A percentile compares a stretch with the other conserved stretches of the same genome.
Conservation (phyloP, 2,888 invertebrate genomes). For the Mystacides longicornis region DNA sequence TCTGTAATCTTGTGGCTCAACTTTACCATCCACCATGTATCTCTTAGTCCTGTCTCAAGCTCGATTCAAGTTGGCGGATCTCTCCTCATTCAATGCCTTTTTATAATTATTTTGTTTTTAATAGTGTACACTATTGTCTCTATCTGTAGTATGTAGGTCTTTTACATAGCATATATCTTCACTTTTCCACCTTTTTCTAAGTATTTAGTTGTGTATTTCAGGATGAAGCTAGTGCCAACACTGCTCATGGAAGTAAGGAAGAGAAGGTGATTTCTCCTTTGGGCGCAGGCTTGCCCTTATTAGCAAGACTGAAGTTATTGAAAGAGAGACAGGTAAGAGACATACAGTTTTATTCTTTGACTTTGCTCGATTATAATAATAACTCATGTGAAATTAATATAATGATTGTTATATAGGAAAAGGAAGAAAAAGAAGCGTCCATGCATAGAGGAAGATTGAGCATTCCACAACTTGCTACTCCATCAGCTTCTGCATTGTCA, state of each 20-base stretch:
- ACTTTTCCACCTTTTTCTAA: too few species aligned
- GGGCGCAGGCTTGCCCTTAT: slow-evolving; percentile 75
- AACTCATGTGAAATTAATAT: background rate
- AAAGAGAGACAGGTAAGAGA: slow-evolving; percentile 71
- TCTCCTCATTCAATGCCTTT: too few species aligned
- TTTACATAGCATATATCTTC: too few species aligned
- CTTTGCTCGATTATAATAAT: too few species aligned
- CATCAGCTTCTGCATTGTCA: slow-evolving; percentile 54
- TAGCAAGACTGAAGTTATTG: slow-evolving; percentile 68
- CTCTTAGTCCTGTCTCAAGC: too few species aligned
- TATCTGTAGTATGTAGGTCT: too few species aligned
- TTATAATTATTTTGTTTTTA: too few species aligned
- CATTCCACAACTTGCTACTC: slow-evolving; percentile 33
- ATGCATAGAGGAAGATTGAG: slow-evolving; percentile 15
- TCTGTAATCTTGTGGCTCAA: too few species aligned
- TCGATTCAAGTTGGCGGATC: too few species aligned
- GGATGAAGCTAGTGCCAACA: slow-evolving; percentile 40
- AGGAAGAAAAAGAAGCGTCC: slow-evolving; percentile 44
- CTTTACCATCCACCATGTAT: too few species aligned
- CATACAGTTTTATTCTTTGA: background rate
- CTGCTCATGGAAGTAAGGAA: slow-evolving; percentile 43
- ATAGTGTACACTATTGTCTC: too few species aligned
- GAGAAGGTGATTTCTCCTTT: slow-evolving; percentile 64
- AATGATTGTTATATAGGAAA: slow-evolving; percentile 35
- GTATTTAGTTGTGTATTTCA: slow-evolving; percentile 29